phyloP scores from a whole-genome alignment of 2,113 vertebrate species.

The Carassius gibelio region DNA sequence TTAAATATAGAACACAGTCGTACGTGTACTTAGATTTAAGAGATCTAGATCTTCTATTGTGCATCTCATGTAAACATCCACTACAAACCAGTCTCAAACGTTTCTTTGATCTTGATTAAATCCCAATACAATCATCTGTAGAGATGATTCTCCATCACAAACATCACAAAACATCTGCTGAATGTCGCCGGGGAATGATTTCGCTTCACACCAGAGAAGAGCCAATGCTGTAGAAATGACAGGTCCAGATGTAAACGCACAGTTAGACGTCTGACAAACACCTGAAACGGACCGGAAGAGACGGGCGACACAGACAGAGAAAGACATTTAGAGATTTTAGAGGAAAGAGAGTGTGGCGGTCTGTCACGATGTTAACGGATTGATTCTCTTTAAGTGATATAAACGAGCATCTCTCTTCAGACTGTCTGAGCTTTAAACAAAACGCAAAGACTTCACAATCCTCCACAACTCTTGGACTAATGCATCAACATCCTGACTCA shows the following conservation, averaged over 20 bases:
- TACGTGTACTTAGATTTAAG: neutral
- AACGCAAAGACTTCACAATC: neutral
- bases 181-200: neutral
- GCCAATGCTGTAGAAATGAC: neutral
- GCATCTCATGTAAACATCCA: too few relatives aligned
- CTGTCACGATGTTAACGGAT: neutral
- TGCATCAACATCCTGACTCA: neutral
- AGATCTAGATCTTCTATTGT: neutral
- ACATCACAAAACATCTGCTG: neutral
- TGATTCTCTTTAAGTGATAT: conserved; percentile 23
- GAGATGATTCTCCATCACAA: neutral
- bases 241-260: neutral
- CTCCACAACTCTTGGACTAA: neutral
- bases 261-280: neutral
- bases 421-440: neutral
- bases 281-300: neutral
- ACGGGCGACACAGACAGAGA: neutral
- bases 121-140: neutral
- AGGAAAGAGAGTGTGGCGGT: neutral
- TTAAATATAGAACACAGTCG: too few relatives aligned
- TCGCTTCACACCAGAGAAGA: neutral
- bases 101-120: neutral
- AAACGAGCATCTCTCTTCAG: neutral
- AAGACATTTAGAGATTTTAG: neutral
- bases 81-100: neutral